Evolutionary conservation across 2,113 vertebrate genomes (phyloP).

Genomic region (Amphiprion ocellaris): DNA sequence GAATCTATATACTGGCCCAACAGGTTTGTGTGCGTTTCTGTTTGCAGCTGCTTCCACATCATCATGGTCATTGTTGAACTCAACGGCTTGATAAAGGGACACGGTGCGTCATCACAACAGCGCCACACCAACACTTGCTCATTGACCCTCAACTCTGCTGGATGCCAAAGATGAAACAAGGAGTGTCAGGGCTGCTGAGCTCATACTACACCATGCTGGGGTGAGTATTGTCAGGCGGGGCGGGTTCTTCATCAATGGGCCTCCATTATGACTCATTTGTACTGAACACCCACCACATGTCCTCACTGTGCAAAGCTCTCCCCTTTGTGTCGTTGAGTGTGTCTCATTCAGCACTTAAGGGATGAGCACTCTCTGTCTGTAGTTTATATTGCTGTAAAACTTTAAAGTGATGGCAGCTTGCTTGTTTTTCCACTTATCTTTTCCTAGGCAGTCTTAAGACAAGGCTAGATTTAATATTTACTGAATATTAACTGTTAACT

Average conservation of each 20-base stretch:
- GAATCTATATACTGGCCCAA: not conserved
- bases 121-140: slow-evolving; percentile 29
- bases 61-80: slow-evolving; percentile 6
- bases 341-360: slow-evolving; percentile 57
- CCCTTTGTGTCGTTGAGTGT: slow-evolving; percentile 54
- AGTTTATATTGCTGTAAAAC: slow-evolving; percentile 29
- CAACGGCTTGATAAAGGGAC: slow-evolving; percentile 29
- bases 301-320: slow-evolving; percentile 36
- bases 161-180: slow-evolving; percentile 41
- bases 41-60: slow-evolving; percentile 12
- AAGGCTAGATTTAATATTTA: not conserved
- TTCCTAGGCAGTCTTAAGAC: not conserved
- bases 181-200: slow-evolving; percentile 56
- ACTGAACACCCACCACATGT: slow-evolving; percentile 59
- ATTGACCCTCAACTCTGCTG: slow-evolving; percentile 57
- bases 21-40: not conserved
- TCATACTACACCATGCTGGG: slow-evolving; percentile 31
- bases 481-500: no score
- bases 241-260: slow-evolving; percentile 60
- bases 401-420: not conserved
- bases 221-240: slow-evolving; percentile 42
- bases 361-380: slow-evolving; percentile 18
- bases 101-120: slow-evolving; percentile 37
- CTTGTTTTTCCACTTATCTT: slow-evolving; percentile 9
- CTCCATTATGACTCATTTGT: slow-evolving; percentile 72